Percentiles rank a stretch among this genome's conserved stretches.
Conservation (phyloP, 2,797 vertebrate genomes). For the Synaphobranchus kaupii region DNA sequence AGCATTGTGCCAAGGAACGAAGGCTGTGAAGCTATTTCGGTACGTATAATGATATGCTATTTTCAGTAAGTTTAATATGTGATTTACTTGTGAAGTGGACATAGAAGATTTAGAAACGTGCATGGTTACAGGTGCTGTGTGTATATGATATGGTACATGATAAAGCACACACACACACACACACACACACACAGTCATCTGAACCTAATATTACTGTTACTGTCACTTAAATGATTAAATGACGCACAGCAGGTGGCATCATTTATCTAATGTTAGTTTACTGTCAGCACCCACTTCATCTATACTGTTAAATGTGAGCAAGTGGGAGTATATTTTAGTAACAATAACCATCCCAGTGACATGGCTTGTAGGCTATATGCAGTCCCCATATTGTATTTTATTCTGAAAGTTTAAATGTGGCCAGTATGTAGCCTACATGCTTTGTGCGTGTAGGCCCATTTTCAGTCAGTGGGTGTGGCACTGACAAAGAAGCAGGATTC, state of each 20-base stretch:
- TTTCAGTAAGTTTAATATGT: neutral
- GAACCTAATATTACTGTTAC: neutral
- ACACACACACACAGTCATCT: neutral
- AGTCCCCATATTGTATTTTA: neutral
- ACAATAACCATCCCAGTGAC: neutral
- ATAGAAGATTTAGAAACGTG: neutral
- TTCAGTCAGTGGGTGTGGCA: slow-evolving; percentile 63
- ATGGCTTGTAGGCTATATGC: neutral
- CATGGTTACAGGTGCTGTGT: neutral
- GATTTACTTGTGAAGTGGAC: neutral
- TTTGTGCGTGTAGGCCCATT: neutral
- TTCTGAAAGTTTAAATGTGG: neutral
- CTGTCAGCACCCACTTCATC: neutral
- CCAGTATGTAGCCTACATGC: neutral
- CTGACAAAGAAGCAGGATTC: slow-evolving; percentile 9
- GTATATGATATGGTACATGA: neutral
- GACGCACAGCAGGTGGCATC: neutral
- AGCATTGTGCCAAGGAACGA: neutral
- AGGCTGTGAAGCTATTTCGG: neutral
- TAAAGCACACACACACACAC: neutral
- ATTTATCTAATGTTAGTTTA: slow-evolving; percentile 7
- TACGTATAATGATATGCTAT: neutral
- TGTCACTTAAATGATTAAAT: neutral
- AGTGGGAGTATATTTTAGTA: neutral
- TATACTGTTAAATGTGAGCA: neutral